A percentile compares a stretch with the other conserved stretches of the same genome.
Conservation (phyloP, 2,888 invertebrate species). For the Cantharis rufa region DNA sequence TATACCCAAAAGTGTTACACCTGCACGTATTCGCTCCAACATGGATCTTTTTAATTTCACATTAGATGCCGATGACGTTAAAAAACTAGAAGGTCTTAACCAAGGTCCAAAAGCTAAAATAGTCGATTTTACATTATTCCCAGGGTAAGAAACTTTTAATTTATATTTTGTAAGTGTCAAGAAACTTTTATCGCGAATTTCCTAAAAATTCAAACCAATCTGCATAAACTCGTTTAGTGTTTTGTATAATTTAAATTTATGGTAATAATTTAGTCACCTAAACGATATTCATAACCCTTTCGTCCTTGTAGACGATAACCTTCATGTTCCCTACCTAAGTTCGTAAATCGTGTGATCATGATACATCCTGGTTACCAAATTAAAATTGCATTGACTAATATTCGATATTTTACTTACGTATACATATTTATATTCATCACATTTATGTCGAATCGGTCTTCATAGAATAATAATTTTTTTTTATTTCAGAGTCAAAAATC, state of each 20-base stretch:
- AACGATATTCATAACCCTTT: background rate
- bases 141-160: background rate
- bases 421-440: background rate
- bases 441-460: background rate
- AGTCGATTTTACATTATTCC: background rate
- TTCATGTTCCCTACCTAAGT: background rate
- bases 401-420: background rate
- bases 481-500: conserved; percentile 39
- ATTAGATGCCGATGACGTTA: conserved; percentile 66
- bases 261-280: background rate
- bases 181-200: background rate
- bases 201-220: background rate
- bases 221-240: too few relatives aligned
- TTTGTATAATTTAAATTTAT: background rate
- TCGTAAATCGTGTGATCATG: background rate
- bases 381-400: background rate
- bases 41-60: conserved; percentile 76
- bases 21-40: conserved; percentile 74
- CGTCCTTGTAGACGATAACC: background rate
- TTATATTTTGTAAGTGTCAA: background rate
- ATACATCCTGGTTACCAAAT: background rate
- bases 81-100: conserved; percentile 65
- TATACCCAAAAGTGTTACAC: conserved; percentile 85
- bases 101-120: conserved; percentile 52
- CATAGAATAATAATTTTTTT: background rate